Percentiles rank a stretch among this genome's conserved stretches.
Conservation (phyloP, 2,888 invertebrate species). For the Loripinus fragilis region DNA sequence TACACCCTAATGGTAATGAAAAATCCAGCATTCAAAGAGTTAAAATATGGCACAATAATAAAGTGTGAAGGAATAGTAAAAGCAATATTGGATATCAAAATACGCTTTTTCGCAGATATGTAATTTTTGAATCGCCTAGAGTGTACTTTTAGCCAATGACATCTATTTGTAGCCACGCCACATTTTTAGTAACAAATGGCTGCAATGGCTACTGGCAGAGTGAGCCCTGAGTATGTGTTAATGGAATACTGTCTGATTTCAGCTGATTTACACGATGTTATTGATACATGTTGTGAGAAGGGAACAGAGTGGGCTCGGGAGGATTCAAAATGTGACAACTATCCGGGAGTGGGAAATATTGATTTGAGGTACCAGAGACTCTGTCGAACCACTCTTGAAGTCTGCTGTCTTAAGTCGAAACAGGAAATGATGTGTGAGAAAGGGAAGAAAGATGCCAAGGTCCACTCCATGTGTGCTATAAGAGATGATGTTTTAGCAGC, state of each 20-base stretch:
- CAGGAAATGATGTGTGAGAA: slow-evolving; percentile 74
- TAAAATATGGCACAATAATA: too few species aligned
- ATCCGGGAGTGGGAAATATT: slow-evolving; percentile 64
- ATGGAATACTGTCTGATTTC: slow-evolving; percentile 23
- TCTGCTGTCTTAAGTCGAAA: slow-evolving; percentile 79
- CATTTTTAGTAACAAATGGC: too few species aligned
- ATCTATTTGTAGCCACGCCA: too few species aligned
- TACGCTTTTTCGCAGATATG: too few species aligned
- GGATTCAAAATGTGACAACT: slow-evolving; percentile 68
- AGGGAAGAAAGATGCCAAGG: slow-evolving; percentile 63
- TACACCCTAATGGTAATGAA: too few species aligned
- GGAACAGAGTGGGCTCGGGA: slow-evolving; percentile 75
- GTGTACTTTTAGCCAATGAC: too few species aligned
- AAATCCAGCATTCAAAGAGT: too few species aligned
- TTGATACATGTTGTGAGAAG: slow-evolving; percentile 74
- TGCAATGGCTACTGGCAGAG: too few species aligned
- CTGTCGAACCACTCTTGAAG: slow-evolving; percentile 70
- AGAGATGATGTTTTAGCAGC: slow-evolving; percentile 70
- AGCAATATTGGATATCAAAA: too few species aligned
- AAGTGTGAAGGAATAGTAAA: too few species aligned
- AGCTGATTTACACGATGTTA: slow-evolving; percentile 65
- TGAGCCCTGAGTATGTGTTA: too few species aligned
- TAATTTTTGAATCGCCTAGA: too few species aligned
- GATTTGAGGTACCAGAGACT: slow-evolving; percentile 56
- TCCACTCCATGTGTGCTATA: slow-evolving; percentile 66